Evolutionary conservation across 2,797 vertebrate genomes (phyloP).

Genomic region (Cossypha polioptera): DNA sequence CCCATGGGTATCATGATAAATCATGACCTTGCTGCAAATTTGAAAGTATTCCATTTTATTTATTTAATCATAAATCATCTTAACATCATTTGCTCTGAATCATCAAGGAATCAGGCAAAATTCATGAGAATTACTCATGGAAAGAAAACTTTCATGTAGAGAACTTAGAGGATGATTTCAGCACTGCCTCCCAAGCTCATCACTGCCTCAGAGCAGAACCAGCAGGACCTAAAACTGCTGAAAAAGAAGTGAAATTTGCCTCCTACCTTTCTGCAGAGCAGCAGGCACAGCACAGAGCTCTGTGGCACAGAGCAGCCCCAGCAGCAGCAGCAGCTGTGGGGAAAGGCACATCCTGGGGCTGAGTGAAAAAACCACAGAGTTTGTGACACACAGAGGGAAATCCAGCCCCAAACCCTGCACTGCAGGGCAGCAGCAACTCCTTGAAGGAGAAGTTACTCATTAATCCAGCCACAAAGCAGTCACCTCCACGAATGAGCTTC

Average conservation of each 20-base stretch:
- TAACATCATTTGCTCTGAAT: background rate
- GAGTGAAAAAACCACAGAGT: background rate
- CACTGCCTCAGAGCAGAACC: background rate
- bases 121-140: background rate
- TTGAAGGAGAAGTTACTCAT: slow-evolving; percentile 67
- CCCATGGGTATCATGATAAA: background rate
- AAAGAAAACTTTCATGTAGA: background rate
- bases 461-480: slow-evolving; percentile 54
- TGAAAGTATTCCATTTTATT: background rate
- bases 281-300: background rate
- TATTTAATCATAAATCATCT: background rate
- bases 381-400: background rate
- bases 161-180: background rate
- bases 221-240: background rate
- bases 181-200: background rate
- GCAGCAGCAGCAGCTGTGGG: slow-evolving; percentile 54
- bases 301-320: slow-evolving; percentile 14
- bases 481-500: background rate
- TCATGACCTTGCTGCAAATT: background rate
- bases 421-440: background rate
- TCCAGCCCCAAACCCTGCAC: background rate
- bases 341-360: slow-evolving; percentile 33
- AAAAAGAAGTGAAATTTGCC: background rate
- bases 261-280: slow-evolving; percentile 65
- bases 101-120: background rate